Percentiles rank a stretch among this genome's conserved stretches.
Evolutionary conservation across 2,113 vertebrate genomes (phyloP).

Genomic region (Macquaria ambigua): DNA sequence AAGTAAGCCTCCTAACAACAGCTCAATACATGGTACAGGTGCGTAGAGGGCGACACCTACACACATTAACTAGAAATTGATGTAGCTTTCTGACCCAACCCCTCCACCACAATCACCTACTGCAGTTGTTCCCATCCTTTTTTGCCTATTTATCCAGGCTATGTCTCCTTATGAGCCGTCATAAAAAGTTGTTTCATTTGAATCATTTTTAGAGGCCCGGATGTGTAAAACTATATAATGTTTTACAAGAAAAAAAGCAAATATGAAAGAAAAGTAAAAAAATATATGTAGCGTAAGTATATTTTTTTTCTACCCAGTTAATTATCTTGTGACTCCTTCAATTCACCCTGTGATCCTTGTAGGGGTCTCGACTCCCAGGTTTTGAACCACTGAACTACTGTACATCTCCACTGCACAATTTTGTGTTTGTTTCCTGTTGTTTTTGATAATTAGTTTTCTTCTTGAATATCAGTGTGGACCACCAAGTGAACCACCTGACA

Average conservation of each 20-base stretch:
- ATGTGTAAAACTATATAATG: background rate
- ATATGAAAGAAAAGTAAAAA: background rate
- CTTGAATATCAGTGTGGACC: background rate
- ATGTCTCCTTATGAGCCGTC: background rate
- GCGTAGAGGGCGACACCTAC: no score
- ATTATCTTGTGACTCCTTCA: background rate
- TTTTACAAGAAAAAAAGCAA: background rate
- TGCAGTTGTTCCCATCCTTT: background rate
- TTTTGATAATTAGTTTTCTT: background rate
- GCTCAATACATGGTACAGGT: background rate
- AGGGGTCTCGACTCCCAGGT: background rate
- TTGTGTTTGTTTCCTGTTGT: background rate
- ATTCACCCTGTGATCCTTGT: background rate
- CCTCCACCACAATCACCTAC: background rate
- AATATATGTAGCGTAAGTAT: background rate
- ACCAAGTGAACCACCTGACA: constrained; percentile 3
- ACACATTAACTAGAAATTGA: no score
- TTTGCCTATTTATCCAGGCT: background rate
- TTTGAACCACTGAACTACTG: background rate
- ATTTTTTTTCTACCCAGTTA: background rate
- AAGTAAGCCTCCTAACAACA: background rate
- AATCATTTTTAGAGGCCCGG: background rate
- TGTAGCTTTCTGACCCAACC: background rate
- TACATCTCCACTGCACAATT: background rate
- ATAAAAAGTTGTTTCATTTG: background rate